These are phyloP conservation scores for Rhadinocentrus ornatus DNA, from an alignment of 2,797 vertebrate genomes.

Conservation along the genomic window DNA sequence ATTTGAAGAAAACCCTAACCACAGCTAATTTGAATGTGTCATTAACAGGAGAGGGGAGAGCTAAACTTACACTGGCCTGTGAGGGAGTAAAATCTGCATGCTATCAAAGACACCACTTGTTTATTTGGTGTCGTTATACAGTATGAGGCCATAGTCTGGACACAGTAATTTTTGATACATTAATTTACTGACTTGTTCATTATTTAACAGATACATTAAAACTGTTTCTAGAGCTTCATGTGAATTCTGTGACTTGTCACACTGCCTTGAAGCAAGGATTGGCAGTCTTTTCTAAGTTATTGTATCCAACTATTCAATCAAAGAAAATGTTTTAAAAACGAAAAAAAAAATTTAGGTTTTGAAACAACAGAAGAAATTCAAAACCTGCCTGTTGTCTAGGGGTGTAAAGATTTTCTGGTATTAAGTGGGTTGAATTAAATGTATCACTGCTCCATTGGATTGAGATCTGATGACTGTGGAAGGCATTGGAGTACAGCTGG, in stretches of 20 bases:
- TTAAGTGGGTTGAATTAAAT: too few relatives aligned
- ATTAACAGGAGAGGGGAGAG: conserved; percentile 75
- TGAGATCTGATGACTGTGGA: too few relatives aligned
- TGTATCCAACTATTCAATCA: conserved; percentile 7
- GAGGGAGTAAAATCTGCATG: conserved; percentile 67
- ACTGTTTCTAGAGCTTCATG: not conserved
- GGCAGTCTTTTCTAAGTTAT: not conserved
- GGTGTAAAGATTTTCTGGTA: not conserved
- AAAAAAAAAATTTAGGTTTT: too few relatives aligned
- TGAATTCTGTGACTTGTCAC: not conserved
- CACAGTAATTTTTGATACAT: not conserved
- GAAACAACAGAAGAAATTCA: conserved; percentile 5
- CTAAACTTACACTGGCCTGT: conserved; percentile 71
- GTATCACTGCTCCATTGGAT: too few relatives aligned
- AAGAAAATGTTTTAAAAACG: not conserved
- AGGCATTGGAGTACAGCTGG: too few relatives aligned
- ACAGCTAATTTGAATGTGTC: conserved; percentile 85
- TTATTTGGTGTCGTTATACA: conserved; percentile 61
- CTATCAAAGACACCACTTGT: conserved; percentile 66
- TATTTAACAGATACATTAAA: not conserved
- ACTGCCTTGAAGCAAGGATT: not conserved
- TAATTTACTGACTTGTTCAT: not conserved
- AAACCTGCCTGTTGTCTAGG: not conserved
- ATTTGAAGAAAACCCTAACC: conserved; percentile 81
- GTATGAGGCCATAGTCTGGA: not conserved